Evolutionary conservation across 1,140 invertebrate genomes (phyloP).

Genomic region (Prorops nasuta): DNA sequence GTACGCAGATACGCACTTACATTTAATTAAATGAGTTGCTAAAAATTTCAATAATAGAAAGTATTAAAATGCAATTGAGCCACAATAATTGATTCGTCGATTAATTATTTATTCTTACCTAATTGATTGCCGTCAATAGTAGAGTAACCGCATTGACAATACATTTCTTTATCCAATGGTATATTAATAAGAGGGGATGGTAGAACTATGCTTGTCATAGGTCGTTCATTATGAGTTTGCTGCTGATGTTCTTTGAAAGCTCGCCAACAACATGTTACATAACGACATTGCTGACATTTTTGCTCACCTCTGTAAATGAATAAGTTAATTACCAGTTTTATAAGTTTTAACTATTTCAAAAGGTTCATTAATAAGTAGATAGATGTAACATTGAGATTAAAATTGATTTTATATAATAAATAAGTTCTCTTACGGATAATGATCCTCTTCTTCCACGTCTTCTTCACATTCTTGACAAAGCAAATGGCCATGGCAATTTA

Average conservation of each 20-base stretch:
- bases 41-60: constrained; percentile 17
- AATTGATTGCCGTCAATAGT: constrained; percentile 64
- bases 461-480: constrained; percentile 70
- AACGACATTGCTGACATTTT: constrained; percentile 73
- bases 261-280: constrained; percentile 71
- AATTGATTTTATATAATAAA: constrained; percentile 11
- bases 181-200: constrained; percentile 54
- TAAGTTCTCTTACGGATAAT: constrained; percentile 65
- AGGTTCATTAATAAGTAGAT: constrained; percentile 2
- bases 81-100: constrained; percentile 5
- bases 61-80: constrained; percentile 2
- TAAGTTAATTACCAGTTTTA: constrained; percentile 9
- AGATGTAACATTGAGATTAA: constrained; percentile 3
- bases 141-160: constrained; percentile 73
- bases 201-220: constrained; percentile 57
- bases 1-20: constrained; percentile 41
- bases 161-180: constrained; percentile 61
- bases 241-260: constrained; percentile 70
- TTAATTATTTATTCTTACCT: constrained; percentile 30
- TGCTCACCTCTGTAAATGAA: constrained; percentile 64
- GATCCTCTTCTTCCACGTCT: constrained; percentile 63
- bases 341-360: constrained; percentile 6
- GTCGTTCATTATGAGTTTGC: constrained; percentile 62
- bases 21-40: constrained; percentile 51
- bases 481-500: constrained; percentile 43